Evolutionary conservation across 2,888 invertebrate genomes (phyloP).

Genomic region (Conus canariensis): DNA sequence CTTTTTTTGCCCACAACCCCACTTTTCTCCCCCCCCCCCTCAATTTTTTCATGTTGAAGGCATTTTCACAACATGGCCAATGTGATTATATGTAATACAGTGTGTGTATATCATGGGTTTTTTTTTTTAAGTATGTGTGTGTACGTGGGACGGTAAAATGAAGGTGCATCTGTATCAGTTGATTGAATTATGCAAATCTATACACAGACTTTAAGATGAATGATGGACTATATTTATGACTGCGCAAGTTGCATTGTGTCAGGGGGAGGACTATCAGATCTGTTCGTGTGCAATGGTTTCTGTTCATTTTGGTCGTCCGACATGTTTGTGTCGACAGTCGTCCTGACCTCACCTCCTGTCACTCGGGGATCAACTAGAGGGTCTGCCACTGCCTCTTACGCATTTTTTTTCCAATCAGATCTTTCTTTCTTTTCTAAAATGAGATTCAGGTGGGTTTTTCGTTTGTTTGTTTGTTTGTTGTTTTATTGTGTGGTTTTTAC

Average conservation of each 20-base stretch:
- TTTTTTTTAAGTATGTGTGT: too few species aligned
- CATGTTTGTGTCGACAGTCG: neutral
- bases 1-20: too few species aligned
- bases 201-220: neutral
- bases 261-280: neutral
- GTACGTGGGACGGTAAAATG: too few species aligned
- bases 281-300: slow-evolving; percentile 4
- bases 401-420: slow-evolving; percentile 21
- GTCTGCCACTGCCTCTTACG: slow-evolving; percentile 26
- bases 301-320: neutral
- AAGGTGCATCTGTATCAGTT: neutral
- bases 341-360: slow-evolving; percentile 2
- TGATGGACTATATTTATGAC: neutral
- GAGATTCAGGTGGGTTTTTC: neutral
- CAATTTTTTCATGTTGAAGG: too few species aligned
- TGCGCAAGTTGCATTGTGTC: neutral
- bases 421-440: neutral
- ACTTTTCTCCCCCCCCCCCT: too few species aligned
- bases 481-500: too few species aligned
- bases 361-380: slow-evolving; percentile 26
- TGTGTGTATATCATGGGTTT: too few species aligned
- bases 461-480: too few species aligned
- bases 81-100: too few species aligned
- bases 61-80: too few species aligned
- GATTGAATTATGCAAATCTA: neutral